Evolutionary conservation across 2,888 invertebrate species (phyloP), one percentile per base, ranked within the genome.

Genomic region (Drosophila colorata): DNA sequence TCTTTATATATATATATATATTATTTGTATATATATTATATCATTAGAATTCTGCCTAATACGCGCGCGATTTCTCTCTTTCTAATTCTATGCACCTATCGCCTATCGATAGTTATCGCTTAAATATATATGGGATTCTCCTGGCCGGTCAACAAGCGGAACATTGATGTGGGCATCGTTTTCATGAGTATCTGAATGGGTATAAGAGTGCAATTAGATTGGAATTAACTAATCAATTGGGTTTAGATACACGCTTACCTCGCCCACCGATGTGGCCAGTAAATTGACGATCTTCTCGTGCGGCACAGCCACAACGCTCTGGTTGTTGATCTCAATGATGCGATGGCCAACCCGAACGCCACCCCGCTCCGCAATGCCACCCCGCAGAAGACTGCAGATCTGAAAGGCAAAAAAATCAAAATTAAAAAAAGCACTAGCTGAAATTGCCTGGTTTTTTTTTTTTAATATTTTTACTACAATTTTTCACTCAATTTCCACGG

Each of bases 111-210:
- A 56, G 43, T 44, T 52, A 52, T 60, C 69, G 61, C 76, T 94
- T 96, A 99, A 94, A 99, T 99, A 94, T 98, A 99, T 93, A 99
- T 97, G 85, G 99, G 99, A 93, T 98, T 98, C 94, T 99, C 99
- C 93, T 99, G 99, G 69, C 99, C 99, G 85, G 99, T 99, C 91
- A 99, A 94, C 92, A 99, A 94, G 90, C 99, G 95, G 94, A 99
- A 99, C 98, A 99, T 99, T 79, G 99, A 99, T 80, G 99, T 99
- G 88, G 99, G 99, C 99, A 99, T 99, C 69, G 99, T 99, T 94
- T 99, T 99, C 99, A 99, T 99, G 89, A 99, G 95, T 89, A 99
- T 99, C 98, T 99, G 94, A 18, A 13, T 44, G 18, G 1, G 14
- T 8, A 28, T 9, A 28, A 28, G 28, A 9, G 3, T 9, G 28